Evolutionary conservation across 2,113 vertebrate genomes (phyloP).

Genomic region (Malurus alboscapulatus): DNA sequence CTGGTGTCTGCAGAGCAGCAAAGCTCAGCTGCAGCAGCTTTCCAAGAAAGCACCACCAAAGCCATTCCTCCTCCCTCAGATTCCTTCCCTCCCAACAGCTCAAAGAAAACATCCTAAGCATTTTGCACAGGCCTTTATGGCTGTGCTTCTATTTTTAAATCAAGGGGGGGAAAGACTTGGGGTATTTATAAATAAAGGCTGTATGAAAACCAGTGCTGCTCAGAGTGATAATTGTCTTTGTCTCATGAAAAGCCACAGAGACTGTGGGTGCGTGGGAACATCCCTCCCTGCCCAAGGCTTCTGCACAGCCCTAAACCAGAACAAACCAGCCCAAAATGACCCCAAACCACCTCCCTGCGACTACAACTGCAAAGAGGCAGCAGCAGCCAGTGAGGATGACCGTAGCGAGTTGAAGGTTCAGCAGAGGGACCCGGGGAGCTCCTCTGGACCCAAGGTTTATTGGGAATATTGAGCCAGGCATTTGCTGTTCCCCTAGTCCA

Average conservation of each 20-base stretch:
- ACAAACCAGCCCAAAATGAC: not conserved
- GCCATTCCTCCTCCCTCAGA: conserved; percentile 6
- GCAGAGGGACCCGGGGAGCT: fast-evolving
- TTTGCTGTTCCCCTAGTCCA: not conserved
- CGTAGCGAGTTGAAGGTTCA: fast-evolving
- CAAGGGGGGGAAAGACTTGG: not conserved
- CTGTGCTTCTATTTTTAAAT: conserved; percentile 33
- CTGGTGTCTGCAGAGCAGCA: not conserved
- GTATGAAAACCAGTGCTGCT: not conserved
- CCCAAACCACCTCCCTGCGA: not conserved
- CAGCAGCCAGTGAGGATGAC: not conserved
- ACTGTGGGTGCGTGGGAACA: not conserved
- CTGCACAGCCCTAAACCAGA: not conserved
- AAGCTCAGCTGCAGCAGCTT: conserved; percentile 19
- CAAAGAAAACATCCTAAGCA: conserved; percentile 24
- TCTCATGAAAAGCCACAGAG: not conserved
- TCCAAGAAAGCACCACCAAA: conserved; percentile 38
- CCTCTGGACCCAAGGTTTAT: not conserved
- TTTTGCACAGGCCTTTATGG: not conserved
- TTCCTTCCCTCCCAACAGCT: not conserved
- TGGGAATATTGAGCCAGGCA: not conserved
- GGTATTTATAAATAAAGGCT: conserved; percentile 40
- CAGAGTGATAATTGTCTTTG: not conserved
- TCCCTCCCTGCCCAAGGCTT: not conserved
- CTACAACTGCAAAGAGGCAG: not conserved